Evolutionary conservation across 1,140 invertebrate species (phyloP).

Genomic region (Agrilus planipennis): DNA sequence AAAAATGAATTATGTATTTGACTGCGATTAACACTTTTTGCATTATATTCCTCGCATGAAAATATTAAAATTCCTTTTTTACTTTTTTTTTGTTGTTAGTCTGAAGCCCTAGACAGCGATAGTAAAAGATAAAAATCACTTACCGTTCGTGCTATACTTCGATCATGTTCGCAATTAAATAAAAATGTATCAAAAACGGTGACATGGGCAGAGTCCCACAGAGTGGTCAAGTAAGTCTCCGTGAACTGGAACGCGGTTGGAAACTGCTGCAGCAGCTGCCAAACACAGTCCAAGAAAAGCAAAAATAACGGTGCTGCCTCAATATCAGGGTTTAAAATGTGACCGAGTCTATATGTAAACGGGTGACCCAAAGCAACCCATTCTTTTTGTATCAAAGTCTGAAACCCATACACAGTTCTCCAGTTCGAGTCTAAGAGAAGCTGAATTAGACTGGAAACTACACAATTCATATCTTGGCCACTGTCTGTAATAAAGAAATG

Average conservation of each 20-base stretch:
- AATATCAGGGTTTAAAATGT: slow-evolving; percentile 39
- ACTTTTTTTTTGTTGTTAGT: too few species aligned
- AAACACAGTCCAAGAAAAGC: slow-evolving; percentile 85
- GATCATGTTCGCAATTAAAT: slow-evolving; percentile 70
- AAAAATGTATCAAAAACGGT: slow-evolving; percentile 87
- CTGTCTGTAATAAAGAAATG: slow-evolving; percentile 44
- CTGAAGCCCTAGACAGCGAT: too few species aligned
- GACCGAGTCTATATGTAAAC: slow-evolving; percentile 58
- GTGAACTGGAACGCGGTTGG: slow-evolving; percentile 83
- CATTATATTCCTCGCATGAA: too few species aligned
- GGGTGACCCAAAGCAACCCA: slow-evolving; percentile 88
- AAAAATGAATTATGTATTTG: too few species aligned
- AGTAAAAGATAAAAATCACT: too few species aligned
- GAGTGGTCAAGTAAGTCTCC: slow-evolving; percentile 79
- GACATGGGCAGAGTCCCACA: slow-evolving; percentile 81
- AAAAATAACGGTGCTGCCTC: slow-evolving; percentile 72
- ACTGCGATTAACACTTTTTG: too few species aligned
- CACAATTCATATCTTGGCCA: slow-evolving; percentile 78
- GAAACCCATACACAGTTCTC: slow-evolving; percentile 79
- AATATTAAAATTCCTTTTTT: too few species aligned
- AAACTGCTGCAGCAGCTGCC: slow-evolving; percentile 82
- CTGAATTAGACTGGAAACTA: slow-evolving; percentile 79
- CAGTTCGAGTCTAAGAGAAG: slow-evolving; percentile 75
- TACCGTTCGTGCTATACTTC: slow-evolving; percentile 21
- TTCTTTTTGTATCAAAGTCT: slow-evolving; percentile 85